Conservation (phyloP, 2,888 invertebrate species). For the Chloroclysta siterata region DNA sequence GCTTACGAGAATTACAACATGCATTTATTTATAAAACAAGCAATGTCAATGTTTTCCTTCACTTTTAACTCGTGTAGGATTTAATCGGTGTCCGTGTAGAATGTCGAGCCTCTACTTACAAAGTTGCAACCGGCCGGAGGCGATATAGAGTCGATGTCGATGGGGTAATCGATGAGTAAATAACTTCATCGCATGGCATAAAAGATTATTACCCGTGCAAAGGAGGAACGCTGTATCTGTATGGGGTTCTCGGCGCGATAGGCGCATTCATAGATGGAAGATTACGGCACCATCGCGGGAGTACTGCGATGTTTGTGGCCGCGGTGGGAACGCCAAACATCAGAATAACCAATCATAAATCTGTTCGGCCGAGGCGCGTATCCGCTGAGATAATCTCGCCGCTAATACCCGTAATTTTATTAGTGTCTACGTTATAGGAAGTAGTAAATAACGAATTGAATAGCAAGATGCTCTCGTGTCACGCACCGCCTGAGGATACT, state of each 20-base stretch:
- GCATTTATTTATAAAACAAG: conserved; percentile 25
- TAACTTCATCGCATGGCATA: conserved; percentile 63
- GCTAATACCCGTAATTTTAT: conserved; percentile 55
- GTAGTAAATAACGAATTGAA: conserved; percentile 52
- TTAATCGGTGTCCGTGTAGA: conserved; percentile 28
- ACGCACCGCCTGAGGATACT: conserved; percentile 41
- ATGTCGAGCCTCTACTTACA: conserved; percentile 29
- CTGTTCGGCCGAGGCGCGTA: conserved; percentile 54
- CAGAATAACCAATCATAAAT: conserved; percentile 64
- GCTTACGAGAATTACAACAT: conserved; percentile 33
- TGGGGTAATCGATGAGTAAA: conserved; percentile 55
- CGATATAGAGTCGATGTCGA: conserved; percentile 45
- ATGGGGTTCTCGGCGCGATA: conserved; percentile 53
- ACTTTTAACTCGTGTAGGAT: conserved; percentile 30
- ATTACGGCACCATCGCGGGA: conserved; percentile 49
- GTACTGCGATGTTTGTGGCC: conserved; percentile 34
- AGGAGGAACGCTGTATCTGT: conserved; percentile 59
- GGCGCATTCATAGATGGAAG: conserved; percentile 54
- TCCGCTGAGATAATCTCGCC: conserved; percentile 61
- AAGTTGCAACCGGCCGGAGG: conserved; percentile 37
- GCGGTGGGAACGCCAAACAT: conserved; percentile 68
- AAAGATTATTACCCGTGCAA: conserved; percentile 61
- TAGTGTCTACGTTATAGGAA: conserved; percentile 54
- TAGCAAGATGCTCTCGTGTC: conserved; percentile 37
- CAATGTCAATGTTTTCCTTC: conserved; percentile 33